Conservation (phyloP, 2,113 vertebrate species). For the Lates calcarifer region DNA sequence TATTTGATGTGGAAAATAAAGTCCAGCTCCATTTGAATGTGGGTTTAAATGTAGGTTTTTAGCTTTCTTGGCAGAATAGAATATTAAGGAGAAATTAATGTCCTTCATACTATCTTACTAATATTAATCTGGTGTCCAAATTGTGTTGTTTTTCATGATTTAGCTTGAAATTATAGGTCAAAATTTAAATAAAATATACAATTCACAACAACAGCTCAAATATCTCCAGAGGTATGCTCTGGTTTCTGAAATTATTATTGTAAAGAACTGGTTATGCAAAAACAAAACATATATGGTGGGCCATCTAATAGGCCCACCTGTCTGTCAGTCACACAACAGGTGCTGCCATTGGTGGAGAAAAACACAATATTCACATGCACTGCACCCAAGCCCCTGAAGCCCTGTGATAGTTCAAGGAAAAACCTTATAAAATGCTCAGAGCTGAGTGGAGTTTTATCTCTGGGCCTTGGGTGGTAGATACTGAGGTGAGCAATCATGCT, state of each 20-base stretch:
- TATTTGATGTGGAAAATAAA: background rate
- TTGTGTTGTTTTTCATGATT: background rate
- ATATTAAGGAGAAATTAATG: background rate
- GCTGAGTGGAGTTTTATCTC: constrained; percentile 5
- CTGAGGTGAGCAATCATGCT: constrained; percentile 64
- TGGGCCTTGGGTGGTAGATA: constrained; percentile 6
- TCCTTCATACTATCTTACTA: background rate
- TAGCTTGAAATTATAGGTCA: background rate
- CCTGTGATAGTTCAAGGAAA: constrained; percentile 23
- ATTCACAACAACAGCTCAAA: background rate
- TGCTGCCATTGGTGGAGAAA: constrained; percentile 55
- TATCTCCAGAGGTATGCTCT: background rate
- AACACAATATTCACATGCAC: constrained; percentile 12
- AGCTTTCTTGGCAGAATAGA: background rate
- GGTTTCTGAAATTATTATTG: background rate
- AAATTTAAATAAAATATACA: background rate
- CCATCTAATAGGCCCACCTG: constrained; percentile 20
- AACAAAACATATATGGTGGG: background rate
- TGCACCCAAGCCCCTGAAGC: background rate
- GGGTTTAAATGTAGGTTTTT: background rate
- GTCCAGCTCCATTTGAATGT: background rate
- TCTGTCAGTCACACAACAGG: constrained; percentile 50
- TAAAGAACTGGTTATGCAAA: background rate
- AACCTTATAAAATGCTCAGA: constrained; percentile 56
- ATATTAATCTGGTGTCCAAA: background rate